Conservation (phyloP, 2,888 invertebrate species). For the Rhingia rostrata region DNA sequence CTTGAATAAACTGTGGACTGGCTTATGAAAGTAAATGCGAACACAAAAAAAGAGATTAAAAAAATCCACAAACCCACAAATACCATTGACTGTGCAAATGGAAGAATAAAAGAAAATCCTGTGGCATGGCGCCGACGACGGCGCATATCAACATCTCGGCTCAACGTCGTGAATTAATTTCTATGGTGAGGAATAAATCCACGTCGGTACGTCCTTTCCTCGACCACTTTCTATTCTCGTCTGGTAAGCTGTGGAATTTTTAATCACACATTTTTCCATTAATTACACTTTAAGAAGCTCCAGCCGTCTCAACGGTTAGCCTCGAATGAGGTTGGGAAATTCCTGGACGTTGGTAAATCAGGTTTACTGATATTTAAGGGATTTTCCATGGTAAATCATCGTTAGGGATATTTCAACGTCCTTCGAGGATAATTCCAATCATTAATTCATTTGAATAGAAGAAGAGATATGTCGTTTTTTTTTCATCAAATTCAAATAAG, state of each 20-base stretch:
- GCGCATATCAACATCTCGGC: constrained; percentile 28
- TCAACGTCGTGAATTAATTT: constrained; percentile 61
- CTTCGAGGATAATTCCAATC: not conserved
- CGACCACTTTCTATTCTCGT: not conserved
- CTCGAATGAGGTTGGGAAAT: not conserved
- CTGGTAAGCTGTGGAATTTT: constrained; percentile 78
- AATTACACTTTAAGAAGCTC: constrained; percentile 78
- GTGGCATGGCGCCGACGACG: constrained; percentile 19
- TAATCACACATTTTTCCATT: constrained; percentile 82
- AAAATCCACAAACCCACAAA: constrained; percentile 23
- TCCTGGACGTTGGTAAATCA: constrained; percentile 25
- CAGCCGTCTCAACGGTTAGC: constrained; percentile 34
- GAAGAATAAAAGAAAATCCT: constrained; percentile 51
- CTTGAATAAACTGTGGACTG: too few species aligned
- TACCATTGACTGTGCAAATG: constrained; percentile 12
- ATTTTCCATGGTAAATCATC: constrained; percentile 42
- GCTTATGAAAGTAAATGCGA: not conserved
- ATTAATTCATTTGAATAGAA: constrained; percentile 16
- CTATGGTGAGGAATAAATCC: constrained; percentile 62
- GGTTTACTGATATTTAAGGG: constrained; percentile 22
- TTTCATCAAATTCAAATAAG: constrained; percentile 30
- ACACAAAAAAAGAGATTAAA: not conserved
- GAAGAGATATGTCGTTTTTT: constrained; percentile 13
- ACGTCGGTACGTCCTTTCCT: constrained; percentile 12
- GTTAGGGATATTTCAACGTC: constrained; percentile 12